A percentile compares a stretch with the other conserved stretches of the same genome.
Conservation (phyloP, 2,888 invertebrate species). For the Embidobia sp. region DNA sequence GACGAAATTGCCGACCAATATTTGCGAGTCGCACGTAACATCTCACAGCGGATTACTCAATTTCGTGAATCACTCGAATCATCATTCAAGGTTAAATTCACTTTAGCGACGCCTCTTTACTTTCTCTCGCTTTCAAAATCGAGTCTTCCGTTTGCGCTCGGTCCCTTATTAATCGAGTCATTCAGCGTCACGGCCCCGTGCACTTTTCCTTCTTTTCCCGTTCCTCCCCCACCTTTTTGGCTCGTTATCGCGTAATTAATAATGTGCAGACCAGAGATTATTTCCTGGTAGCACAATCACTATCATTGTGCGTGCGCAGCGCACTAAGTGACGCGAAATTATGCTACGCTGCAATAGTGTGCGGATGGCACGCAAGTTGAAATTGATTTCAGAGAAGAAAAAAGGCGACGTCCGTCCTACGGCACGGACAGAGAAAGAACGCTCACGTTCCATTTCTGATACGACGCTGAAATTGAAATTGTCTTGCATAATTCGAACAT, state of each 20-base stretch:
- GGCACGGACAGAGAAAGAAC: no score
- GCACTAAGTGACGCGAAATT: constrained; percentile 26
- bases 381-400: constrained; percentile 38
- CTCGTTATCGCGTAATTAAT: constrained; percentile 54
- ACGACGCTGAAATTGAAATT: no score
- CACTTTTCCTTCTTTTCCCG: constrained; percentile 14
- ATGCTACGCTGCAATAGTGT: not conserved
- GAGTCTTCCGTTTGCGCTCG: constrained; percentile 16
- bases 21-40: not conserved
- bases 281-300: constrained; percentile 45
- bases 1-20: constrained; percentile 9
- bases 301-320: constrained; percentile 35
- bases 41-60: constrained; percentile 5
- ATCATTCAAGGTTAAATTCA: constrained; percentile 44
- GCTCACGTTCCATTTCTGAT: no score
- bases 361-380: constrained; percentile 29
- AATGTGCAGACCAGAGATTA: constrained; percentile 43
- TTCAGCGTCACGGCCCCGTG: constrained; percentile 36
- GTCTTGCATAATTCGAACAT: no score
- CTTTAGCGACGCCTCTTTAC: constrained; percentile 25
- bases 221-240: not conserved
- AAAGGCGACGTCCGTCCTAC: no score
- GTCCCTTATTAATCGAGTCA: constrained; percentile 45
- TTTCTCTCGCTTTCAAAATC: constrained; percentile 35
- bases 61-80: constrained; percentile 35